Base-by-base conservation (phyloP, 2,797 vertebrate species). In the Epinephelus coioides region DNA sequence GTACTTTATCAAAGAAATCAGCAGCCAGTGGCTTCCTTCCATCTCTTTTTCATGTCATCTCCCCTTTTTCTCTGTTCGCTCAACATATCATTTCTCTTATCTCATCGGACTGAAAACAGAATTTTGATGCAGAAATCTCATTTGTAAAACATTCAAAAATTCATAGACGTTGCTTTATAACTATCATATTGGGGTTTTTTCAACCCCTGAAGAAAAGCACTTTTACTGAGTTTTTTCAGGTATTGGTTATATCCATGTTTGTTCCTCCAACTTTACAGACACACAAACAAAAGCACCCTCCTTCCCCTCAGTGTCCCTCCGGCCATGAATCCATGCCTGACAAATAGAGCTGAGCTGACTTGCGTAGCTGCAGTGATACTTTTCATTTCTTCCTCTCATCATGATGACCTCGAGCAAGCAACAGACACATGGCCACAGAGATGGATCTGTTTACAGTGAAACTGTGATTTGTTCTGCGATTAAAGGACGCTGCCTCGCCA, bases 381-480 rank as follows among this genome's bases (percentile, higher is more conserved):
- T 83, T 73, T 80, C 60, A 56, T 81, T 74, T 85, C 54, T 81
- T 68, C 15, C 47, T 73, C 57, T 86, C 44, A 62, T 81, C 73
- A 5, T 6, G n/a, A 55, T 79, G 85, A 88, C 91, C 90, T 90
- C 76, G 38, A 87, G 82, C 53, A 69, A 72, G 68, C 59, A 27
- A 14, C 69, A 61, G 49, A 54, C 59, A 30, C 57, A 63, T 80
- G 17, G 46, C 63, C 78, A 25, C 54, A 54, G 84, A 86, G 88
- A 91, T 81, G 67, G 83, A 93, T 90, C 53, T 86, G 79, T 86
- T 92, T 86, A 80, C 69, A 54, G 47, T 38, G 34, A 71, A 74
- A 65, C 51, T 71, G 64, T 49, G 68, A 87, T 86, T 85, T 83
- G 72, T 90, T 89, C 57, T 69, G 53, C 56, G 51, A 83, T 72